Evolutionary conservation across 2,113 vertebrate genomes (phyloP).

Genomic region (Asarcornis scutulata): DNA sequence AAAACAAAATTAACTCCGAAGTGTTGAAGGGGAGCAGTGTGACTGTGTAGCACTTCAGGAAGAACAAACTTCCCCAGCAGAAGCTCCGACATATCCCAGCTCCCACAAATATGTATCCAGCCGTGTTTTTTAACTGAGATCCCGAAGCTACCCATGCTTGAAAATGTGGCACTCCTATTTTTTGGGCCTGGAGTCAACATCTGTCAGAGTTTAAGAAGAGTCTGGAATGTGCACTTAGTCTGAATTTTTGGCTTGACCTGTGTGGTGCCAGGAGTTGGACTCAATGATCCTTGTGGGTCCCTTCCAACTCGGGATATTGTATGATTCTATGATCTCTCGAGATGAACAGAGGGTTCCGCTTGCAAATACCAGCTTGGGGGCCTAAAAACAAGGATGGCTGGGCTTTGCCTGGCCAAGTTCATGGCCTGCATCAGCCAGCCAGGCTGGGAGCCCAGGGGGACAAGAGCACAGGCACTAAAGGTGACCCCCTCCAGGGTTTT

Average conservation of each 20-base stretch:
- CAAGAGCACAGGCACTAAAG: rapidly evolving
- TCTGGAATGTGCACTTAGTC: too few relatives aligned
- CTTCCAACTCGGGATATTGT: too few relatives aligned
- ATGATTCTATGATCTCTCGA: neutral
- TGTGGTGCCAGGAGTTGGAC: too few relatives aligned
- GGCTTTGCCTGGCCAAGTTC: slow-evolving; percentile 21
- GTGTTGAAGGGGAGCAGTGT: neutral
- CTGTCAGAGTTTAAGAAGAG: neutral
- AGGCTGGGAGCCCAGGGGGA: neutral
- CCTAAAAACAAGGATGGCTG: neutral
- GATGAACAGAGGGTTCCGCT: neutral
- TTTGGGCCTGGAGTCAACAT: neutral
- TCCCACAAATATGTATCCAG: neutral
- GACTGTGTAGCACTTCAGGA: neutral
- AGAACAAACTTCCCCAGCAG: neutral
- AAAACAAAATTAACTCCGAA: neutral
- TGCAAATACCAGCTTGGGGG: neutral
- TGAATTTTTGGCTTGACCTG: too few relatives aligned
- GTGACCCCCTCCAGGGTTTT: neutral
- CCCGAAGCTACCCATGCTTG: neutral
- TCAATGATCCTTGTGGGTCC: too few relatives aligned
- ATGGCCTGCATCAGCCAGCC: neutral
- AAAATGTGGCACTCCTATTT: neutral
- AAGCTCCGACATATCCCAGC: neutral
- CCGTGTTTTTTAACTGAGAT: neutral